These are phyloP conservation scores for Cephus pulcher DNA, from an alignment of 2,888 invertebrate species.

Conservation along the genomic window DNA sequence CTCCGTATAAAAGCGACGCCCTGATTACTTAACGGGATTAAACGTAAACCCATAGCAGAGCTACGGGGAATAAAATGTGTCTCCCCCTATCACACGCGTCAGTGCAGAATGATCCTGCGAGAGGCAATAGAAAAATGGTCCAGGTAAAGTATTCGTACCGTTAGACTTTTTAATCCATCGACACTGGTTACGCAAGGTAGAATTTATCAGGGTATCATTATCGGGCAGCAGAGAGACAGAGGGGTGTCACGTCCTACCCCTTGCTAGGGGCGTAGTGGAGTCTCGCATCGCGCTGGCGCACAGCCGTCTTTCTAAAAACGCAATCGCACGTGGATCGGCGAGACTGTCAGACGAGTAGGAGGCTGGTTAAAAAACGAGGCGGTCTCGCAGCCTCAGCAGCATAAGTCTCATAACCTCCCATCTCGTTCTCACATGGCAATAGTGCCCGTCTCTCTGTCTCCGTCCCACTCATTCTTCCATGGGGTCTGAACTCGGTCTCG, in stretches of 20 bases:
- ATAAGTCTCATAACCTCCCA: background rate
- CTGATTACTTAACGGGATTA: background rate
- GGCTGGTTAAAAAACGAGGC: constrained; percentile 3
- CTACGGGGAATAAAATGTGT: background rate
- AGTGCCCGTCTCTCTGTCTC: constrained; percentile 10
- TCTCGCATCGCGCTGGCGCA: background rate
- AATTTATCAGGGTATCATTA: background rate
- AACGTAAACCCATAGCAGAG: background rate
- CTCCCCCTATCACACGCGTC: background rate
- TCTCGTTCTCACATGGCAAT: background rate
- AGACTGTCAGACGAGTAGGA: constrained; percentile 1
- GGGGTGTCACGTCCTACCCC: background rate
- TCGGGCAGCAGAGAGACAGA: background rate
- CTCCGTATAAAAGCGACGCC: background rate
- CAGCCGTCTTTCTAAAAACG: constrained; percentile 7
- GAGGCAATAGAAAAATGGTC: background rate
- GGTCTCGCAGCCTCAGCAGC: constrained; percentile 3
- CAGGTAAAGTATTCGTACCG: background rate
- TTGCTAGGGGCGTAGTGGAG: background rate
- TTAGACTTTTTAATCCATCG: background rate
- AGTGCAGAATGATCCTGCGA: background rate
- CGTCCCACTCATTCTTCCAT: constrained; percentile 12
- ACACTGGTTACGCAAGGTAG: background rate
- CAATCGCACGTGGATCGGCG: constrained; percentile 8
- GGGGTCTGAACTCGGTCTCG: constrained; percentile 30